A percentile compares a stretch with the other conserved stretches of the same genome.
Evolutionary conservation across 2,888 invertebrate genomes (phyloP).

Genomic region (Eupithecia inturbata): DNA sequence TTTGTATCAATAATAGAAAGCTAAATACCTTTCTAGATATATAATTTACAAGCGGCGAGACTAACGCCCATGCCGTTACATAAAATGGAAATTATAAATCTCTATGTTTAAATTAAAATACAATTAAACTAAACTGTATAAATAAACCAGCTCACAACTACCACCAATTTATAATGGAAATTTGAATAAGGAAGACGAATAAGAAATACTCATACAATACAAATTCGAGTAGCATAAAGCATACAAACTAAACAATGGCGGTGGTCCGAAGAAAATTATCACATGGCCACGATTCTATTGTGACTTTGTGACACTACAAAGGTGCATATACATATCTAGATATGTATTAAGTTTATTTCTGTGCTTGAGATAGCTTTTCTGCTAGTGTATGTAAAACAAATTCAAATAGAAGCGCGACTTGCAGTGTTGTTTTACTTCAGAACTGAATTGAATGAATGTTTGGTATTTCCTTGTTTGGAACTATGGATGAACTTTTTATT

Average conservation of each 20-base stretch:
- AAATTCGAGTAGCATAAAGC: constrained; percentile 56
- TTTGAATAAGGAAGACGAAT: constrained; percentile 62
- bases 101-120: not conserved
- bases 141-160: constrained; percentile 32
- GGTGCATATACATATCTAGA: constrained; percentile 51
- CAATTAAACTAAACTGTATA: constrained; percentile 11
- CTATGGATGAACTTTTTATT: no score
- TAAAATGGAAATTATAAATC: not conserved
- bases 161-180: constrained; percentile 49
- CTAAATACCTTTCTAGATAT: accelerated
- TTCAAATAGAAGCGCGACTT: constrained; percentile 63
- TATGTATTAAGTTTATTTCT: constrained; percentile 58
- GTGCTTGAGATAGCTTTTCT: constrained; percentile 56
- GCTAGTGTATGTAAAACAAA: constrained; percentile 69
- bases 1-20: not conserved
- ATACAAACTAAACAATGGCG: constrained; percentile 67
- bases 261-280: constrained; percentile 64
- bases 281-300: constrained; percentile 57
- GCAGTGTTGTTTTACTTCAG: not conserved
- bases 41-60: not conserved
- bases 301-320: constrained; percentile 35
- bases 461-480: constrained; percentile 1
- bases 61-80: not conserved
- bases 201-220: constrained; percentile 66
- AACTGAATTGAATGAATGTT: constrained; percentile 2